phyloP scores from a whole-genome alignment of 2,113 vertebrate species.

The Tetraodon nigroviridis region DNA sequence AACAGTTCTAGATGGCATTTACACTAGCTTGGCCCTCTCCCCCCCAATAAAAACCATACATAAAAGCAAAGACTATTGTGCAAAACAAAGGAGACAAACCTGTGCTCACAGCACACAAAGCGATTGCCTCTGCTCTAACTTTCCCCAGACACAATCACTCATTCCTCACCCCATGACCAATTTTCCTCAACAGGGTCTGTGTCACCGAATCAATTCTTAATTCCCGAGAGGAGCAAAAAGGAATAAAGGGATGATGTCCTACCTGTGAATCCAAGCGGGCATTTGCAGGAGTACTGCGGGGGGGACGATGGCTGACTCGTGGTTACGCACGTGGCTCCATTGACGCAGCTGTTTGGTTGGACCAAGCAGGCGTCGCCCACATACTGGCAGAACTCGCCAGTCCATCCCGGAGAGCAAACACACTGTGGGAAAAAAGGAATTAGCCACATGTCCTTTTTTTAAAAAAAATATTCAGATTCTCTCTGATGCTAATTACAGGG shows the following conservation, averaged over 20 bases:
- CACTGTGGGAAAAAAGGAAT: constrained; percentile 61
- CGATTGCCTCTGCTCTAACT: neutral
- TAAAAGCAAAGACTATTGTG: constrained; percentile 9
- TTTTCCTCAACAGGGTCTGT: too few species aligned
- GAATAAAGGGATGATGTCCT: constrained; percentile 37
- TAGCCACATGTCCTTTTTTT: neutral
- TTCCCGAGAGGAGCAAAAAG: constrained; percentile 13
- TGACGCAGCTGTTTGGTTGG: constrained; percentile 63
- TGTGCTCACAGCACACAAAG: constrained; percentile 2
- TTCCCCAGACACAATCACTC: constrained; percentile 18
- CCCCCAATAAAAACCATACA: too few species aligned
- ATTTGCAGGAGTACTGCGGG: constrained; percentile 68
- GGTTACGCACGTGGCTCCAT: constrained; percentile 72
- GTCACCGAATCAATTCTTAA: neutral
- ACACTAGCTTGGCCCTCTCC: too few species aligned
- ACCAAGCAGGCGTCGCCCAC: constrained; percentile 73
- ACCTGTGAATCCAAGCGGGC: constrained; percentile 72
- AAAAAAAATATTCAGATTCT: neutral
- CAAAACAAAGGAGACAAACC: neutral
- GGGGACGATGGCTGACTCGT: constrained; percentile 57
- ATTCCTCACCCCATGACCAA: neutral
- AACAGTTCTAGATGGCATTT: too few species aligned
- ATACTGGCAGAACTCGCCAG: constrained; percentile 73
- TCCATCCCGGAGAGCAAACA: constrained; percentile 73
- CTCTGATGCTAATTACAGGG: neutral